Percentiles rank a stretch among this genome's conserved stretches.
These are phyloP conservation scores for Drosophila persimilis DNA, from an alignment of 1,140 invertebrate genomes.

Conservation along the genomic window DNA sequence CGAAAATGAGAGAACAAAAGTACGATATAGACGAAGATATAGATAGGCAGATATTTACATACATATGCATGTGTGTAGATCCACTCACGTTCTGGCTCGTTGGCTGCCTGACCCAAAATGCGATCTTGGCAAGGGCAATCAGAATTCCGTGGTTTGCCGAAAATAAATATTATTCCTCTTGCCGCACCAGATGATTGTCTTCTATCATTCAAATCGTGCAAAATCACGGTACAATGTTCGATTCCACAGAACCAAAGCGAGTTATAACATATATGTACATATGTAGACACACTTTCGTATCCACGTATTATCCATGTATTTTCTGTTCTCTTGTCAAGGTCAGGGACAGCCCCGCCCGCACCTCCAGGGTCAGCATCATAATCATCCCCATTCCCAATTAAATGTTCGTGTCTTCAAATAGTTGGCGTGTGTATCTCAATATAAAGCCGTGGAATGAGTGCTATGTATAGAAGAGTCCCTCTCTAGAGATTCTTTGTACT, in stretches of 20 bases:
- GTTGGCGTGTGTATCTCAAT: slow-evolving; percentile 16
- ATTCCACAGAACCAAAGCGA: neutral
- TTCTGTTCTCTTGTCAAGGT: slow-evolving; percentile 23
- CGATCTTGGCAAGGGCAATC: slow-evolving; percentile 11
- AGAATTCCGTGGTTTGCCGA: neutral
- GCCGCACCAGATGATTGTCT: neutral
- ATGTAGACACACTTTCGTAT: neutral
- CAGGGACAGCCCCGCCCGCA: slow-evolving; percentile 10
- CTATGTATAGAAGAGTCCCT: neutral
- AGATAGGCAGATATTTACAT: too few relatives aligned
- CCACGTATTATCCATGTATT: neutral
- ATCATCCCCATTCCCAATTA: slow-evolving; percentile 14
- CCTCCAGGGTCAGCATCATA: slow-evolving; percentile 1
- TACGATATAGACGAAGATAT: too few relatives aligned
- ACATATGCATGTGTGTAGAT: too few relatives aligned
- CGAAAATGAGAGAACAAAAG: neutral
- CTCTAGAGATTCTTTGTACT: too few relatives aligned
- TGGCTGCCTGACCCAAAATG: slow-evolving; percentile 32
- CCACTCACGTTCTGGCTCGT: slow-evolving; percentile 3
- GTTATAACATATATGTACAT: neutral
- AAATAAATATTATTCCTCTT: slow-evolving; percentile 5
- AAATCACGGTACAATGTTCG: slow-evolving; percentile 12
- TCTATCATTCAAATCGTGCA: neutral
- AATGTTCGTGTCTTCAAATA: slow-evolving; percentile 17
- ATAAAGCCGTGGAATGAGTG: neutral